Evolutionary conservation across 2,888 invertebrate species (phyloP).

Genomic region (Philereme vetulata): DNA sequence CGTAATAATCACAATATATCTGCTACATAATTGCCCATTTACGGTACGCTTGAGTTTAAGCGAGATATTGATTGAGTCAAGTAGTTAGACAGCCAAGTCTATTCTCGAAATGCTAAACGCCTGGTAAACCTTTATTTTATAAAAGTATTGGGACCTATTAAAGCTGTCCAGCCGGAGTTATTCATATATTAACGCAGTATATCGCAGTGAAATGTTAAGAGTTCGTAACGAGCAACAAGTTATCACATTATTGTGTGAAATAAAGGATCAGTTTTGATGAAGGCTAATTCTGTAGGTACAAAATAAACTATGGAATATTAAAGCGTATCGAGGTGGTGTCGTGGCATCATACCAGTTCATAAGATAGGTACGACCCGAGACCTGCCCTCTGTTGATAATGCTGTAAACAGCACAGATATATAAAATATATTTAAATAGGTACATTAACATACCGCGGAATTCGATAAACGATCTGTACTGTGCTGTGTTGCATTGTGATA

Average conservation of each 20-base stretch:
- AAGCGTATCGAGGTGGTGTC: constrained; percentile 35
- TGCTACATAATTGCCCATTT: too few relatives aligned
- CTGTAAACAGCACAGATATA: constrained; percentile 34
- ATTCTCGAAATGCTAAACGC: too few relatives aligned
- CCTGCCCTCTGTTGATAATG: constrained; percentile 52
- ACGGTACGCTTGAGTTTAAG: too few relatives aligned
- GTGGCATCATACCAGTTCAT: constrained; percentile 27
- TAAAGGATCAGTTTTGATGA: constrained; percentile 12
- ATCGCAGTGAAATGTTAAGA: too few relatives aligned
- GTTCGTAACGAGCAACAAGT: neutral
- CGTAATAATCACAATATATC: too few relatives aligned
- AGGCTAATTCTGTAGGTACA: constrained; percentile 9
- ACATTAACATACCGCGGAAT: constrained; percentile 8
- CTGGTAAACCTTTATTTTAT: too few relatives aligned
- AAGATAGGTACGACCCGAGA: constrained; percentile 56
- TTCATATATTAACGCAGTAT: too few relatives aligned
- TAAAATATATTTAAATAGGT: neutral
- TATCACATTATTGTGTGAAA: constrained; percentile 10
- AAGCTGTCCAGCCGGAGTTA: too few relatives aligned
- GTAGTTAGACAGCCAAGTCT: too few relatives aligned
- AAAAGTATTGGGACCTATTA: too few relatives aligned
- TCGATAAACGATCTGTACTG: constrained; percentile 1
- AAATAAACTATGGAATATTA: constrained; percentile 12
- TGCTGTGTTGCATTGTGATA: constrained; percentile 4
- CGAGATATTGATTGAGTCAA: too few relatives aligned